These are phyloP conservation scores for Volucella zonaria DNA, from an alignment of 2,888 invertebrate genomes.

Conservation along the genomic window DNA sequence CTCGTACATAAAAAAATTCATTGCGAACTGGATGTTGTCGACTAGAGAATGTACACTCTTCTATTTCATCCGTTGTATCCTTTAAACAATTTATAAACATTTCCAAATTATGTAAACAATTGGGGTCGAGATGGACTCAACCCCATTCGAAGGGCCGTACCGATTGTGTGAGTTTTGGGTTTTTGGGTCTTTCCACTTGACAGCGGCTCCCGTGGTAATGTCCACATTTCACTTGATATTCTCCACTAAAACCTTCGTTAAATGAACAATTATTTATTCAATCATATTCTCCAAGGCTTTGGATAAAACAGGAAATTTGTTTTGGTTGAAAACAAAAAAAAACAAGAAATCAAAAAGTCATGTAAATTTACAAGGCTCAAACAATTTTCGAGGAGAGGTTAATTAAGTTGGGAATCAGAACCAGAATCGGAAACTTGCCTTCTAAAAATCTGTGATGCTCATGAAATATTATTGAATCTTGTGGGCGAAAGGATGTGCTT, in stretches of 20 bases:
- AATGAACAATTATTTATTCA: slow-evolving; percentile 55
- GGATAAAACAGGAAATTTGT: slow-evolving; percentile 3
- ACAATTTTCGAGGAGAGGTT: not conserved
- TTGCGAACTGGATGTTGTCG: not conserved
- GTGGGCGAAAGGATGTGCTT: slow-evolving; percentile 9
- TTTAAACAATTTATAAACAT: slow-evolving; percentile 15
- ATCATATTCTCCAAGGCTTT: slow-evolving; percentile 17
- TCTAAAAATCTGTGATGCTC: slow-evolving; percentile 17
- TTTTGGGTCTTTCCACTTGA: not conserved
- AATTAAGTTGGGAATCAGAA: slow-evolving; percentile 9
- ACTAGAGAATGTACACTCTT: not conserved
- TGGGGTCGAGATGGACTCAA: too few species aligned
- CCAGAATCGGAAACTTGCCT: not conserved
- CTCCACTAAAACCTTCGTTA: slow-evolving; percentile 16
- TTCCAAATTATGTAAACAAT: too few species aligned
- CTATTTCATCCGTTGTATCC: slow-evolving; percentile 14
- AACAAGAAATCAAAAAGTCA: slow-evolving; percentile 8
- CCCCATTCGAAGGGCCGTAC: too few species aligned
- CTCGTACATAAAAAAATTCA: not conserved
- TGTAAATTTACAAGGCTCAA: slow-evolving; percentile 14
- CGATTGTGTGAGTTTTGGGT: too few species aligned
- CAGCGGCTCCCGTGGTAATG: not conserved
- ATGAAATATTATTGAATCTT: slow-evolving; percentile 16
- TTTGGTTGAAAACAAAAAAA: not conserved
- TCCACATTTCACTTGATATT: slow-evolving; percentile 1